A percentile compares a stretch with the other conserved stretches of the same genome.
phyloP scores from a whole-genome alignment of 2,797 vertebrate genomes.

The Zalophus californianus region DNA sequence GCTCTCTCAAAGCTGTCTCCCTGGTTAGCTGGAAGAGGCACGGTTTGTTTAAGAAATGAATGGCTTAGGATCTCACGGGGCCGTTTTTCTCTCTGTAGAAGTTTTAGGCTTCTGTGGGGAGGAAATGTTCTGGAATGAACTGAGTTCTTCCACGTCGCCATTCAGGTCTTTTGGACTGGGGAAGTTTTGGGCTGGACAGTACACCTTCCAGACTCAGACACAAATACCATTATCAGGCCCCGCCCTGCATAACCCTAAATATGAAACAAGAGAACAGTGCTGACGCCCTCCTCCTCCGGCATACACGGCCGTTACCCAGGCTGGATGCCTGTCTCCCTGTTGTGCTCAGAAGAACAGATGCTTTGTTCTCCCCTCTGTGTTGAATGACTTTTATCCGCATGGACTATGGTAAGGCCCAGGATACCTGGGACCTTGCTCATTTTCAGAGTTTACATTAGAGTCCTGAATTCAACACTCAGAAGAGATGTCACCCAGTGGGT shows the following conservation, averaged over 20 bases:
- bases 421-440: background rate
- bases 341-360: background rate
- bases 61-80: background rate
- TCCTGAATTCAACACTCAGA: background rate
- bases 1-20: background rate
- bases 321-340: background rate
- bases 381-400: background rate
- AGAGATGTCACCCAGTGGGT: background rate
- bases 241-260: background rate
- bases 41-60: background rate
- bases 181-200: background rate
- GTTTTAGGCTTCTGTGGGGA: background rate
- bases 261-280: background rate
- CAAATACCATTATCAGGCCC: constrained; percentile 39
- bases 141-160: background rate
- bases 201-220: background rate
- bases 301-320: background rate
- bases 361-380: constrained; percentile 22
- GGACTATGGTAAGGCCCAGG: background rate
- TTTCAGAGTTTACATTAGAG: background rate
- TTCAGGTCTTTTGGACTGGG: background rate
- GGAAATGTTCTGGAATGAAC: background rate
- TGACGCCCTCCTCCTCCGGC: background rate
- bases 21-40: background rate
- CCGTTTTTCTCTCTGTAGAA: constrained; percentile 1